Evolutionary conservation across 1,140 invertebrate species (phyloP), one percentile per base, ranked within the genome.

Genomic region (Bombus turneri): DNA sequence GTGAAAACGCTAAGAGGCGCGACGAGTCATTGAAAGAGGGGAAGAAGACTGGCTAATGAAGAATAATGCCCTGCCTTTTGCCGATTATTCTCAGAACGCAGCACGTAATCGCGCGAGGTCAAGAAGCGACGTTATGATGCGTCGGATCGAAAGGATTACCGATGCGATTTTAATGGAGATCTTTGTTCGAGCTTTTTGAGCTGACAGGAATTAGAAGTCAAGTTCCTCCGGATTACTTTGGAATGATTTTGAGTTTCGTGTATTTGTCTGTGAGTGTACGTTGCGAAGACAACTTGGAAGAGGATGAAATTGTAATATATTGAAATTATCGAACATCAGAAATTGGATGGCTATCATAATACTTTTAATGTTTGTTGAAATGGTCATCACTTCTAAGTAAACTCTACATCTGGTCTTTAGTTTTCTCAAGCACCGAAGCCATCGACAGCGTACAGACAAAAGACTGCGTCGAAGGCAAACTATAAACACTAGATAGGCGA

Each of bases 1-100:
- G 90, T 83, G 76, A 88, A 92, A 92, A 94, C 90, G 92, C 84
- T 94, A 94, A 94, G 92, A 93, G 92, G 88, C 92, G 92, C 90
- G 91, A 94, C 93, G 93, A 92, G 90, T 93, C 93, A 94, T 94
- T 94, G 93, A 94, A 94, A 93, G 91, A 92, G 90, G 91, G 88
- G 87, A 77, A 73, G 82, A 84, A 78, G 86, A 85, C 68, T 81
- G 81, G 72, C 91, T 94, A 94, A 94, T 94, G 93, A 94, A 94
- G 93, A 94, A 87, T 94, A 94, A 94, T 94, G 90, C 79, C 69
- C 71, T 79, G 74, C 86, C 86, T 47, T 64, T 78, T 47, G 53
- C 37, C 84, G 82, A 89, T 91, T 85, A 86, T 85, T 88, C 85
- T 39, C 41, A 53, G 66, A 77, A 64, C 37, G 66, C 31, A 41